phyloP scores from a whole-genome alignment of 2,888 invertebrate species.

The Hemithea aestivaria region DNA sequence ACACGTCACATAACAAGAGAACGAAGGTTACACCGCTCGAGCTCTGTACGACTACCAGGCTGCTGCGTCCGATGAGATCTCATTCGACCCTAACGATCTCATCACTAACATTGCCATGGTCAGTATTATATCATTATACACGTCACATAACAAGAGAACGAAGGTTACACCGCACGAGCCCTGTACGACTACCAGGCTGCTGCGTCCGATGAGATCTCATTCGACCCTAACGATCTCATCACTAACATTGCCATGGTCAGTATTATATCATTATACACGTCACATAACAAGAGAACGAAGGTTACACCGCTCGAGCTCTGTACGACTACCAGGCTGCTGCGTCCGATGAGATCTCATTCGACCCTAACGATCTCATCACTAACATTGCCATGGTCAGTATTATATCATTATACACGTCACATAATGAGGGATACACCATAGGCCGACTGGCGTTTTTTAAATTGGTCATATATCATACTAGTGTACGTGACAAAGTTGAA shows the following conservation, averaged over 20 bases:
- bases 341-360: conserved; percentile 95
- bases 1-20: too few species aligned
- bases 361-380: conserved; percentile 94
- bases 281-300: conserved; percentile 81
- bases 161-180: conserved; percentile 85
- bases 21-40: conserved; percentile 84
- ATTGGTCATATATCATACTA: too few species aligned
- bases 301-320: conserved; percentile 85
- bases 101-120: conserved; percentile 97
- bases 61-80: conserved; percentile 94
- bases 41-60: conserved; percentile 95
- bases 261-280: background rate
- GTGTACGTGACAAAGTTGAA: too few species aligned
- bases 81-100: conserved; percentile 95
- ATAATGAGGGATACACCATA: too few species aligned
- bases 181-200: conserved; percentile 95
- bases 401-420: too few species aligned
- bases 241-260: conserved; percentile 94
- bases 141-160: too few species aligned
- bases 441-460: too few species aligned
- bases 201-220: conserved; percentile 95
- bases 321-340: conserved; percentile 96
- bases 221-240: conserved; percentile 95
- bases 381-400: conserved; percentile 92
- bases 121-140: conserved; percentile 24